phyloP scores from a whole-genome alignment of 2,888 invertebrate species.

The Dynastes maya region DNA sequence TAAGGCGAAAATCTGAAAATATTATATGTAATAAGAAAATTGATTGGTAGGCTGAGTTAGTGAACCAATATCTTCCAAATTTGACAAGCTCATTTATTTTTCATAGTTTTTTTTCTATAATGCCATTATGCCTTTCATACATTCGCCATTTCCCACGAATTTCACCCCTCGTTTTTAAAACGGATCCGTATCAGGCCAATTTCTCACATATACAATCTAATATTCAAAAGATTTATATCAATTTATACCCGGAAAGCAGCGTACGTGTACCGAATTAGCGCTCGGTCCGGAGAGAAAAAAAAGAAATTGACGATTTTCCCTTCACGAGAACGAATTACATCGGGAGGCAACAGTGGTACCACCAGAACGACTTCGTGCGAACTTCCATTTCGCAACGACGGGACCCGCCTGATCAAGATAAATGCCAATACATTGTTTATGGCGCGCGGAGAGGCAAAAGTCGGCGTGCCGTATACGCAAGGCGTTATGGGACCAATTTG shows the following conservation, averaged over 20 bases:
- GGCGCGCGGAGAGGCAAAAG: constrained; percentile 36
- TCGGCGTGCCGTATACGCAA: background rate
- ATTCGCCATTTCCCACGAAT: background rate
- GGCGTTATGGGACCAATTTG: background rate
- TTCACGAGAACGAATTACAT: constrained; percentile 27
- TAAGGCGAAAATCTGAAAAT: too few species aligned
- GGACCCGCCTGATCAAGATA: constrained; percentile 47
- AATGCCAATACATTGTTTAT: constrained; percentile 49
- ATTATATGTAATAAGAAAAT: too few species aligned
- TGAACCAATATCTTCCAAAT: too few species aligned
- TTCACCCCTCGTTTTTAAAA: background rate
- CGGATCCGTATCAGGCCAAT: constrained; percentile 21
- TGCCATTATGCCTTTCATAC: background rate
- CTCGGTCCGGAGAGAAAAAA: background rate
- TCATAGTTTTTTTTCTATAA: background rate
- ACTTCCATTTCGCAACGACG: constrained; percentile 13
- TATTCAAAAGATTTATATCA: constrained; percentile 38
- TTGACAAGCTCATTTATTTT: too few species aligned
- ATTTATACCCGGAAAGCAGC: constrained; percentile 28
- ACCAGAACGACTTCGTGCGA: constrained; percentile 10
- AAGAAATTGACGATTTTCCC: constrained; percentile 33
- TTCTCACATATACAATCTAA: constrained; percentile 30
- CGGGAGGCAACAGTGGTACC: background rate
- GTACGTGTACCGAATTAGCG: constrained; percentile 39
- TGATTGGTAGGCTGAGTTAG: too few species aligned